Evolutionary conservation across 1,140 invertebrate species (phyloP).

Genomic region (Aricia agestis): DNA sequence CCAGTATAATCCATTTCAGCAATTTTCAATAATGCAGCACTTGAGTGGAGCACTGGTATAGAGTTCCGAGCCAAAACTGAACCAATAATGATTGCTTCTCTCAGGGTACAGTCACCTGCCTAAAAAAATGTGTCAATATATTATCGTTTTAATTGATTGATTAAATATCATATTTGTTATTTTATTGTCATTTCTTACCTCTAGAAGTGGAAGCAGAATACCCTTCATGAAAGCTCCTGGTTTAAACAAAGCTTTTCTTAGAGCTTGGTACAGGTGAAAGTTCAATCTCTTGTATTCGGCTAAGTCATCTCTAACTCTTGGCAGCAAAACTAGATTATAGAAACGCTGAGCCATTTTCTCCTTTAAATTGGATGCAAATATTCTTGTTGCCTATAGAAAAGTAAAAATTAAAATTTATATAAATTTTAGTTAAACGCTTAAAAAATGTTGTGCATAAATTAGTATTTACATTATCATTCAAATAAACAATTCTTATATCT

Average conservation of each 20-base stretch:
- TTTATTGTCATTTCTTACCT: conserved; percentile 67
- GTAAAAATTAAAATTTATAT: neutral
- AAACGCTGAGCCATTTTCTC: conserved; percentile 98
- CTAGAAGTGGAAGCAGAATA: conserved; percentile 92
- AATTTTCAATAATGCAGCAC: conserved; percentile 95
- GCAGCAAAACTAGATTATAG: conserved; percentile 95
- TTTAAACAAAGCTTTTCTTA: conserved; percentile 96
- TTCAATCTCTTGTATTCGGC: conserved; percentile 96
- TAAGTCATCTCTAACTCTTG: conserved; percentile 96
- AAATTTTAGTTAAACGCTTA: no score
- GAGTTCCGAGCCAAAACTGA: conserved; percentile 94
- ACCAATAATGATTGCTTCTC: conserved; percentile 96
- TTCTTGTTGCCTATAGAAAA: conserved; percentile 86
- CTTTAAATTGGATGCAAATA: conserved; percentile 97
- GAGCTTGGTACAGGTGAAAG: conserved; percentile 95
- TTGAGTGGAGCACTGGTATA: conserved; percentile 97
- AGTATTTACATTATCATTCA: no score
- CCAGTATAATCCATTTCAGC: conserved; percentile 98
- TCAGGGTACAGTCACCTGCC: conserved; percentile 93
- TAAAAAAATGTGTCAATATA: conserved; percentile 50
- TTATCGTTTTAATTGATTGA: conserved; percentile 6
- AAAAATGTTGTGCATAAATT: no score
- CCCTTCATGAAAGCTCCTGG: conserved; percentile 99
- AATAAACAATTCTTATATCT: no score
- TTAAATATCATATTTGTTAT: neutral